A percentile compares a stretch with the other conserved stretches of the same genome.
phyloP scores from a whole-genome alignment of 2,113 vertebrate species.

The Dicrurus megarhynchus region DNA sequence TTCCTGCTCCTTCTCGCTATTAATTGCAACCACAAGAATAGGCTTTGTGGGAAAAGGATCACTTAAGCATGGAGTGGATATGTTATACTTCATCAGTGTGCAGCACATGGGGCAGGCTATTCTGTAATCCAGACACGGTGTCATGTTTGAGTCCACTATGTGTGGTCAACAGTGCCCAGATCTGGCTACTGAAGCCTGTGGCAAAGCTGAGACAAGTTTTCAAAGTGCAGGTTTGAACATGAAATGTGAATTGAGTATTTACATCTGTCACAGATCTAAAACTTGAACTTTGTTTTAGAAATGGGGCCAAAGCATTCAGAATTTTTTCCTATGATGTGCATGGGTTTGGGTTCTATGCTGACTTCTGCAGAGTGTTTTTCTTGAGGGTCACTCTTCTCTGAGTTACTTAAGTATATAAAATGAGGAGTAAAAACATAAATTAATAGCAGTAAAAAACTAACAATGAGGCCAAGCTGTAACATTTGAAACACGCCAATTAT shows the following conservation, averaged over 20 bases:
- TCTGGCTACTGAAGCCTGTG: not conserved
- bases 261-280: constrained; percentile 1
- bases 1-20: not conserved
- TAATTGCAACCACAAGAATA: not conserved
- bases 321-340: constrained; percentile 3
- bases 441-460: not conserved
- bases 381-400: not conserved
- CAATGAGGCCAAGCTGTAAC: not conserved
- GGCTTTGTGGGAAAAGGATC: not conserved
- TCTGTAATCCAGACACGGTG: not conserved
- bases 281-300: not conserved
- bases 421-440: not conserved
- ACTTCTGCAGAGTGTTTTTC: not conserved
- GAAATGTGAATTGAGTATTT: not conserved
- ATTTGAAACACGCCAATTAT: not conserved
- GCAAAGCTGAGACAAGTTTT: not conserved
- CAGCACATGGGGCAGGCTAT: not conserved
- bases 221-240: not conserved
- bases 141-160: not conserved
- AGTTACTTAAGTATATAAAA: not conserved
- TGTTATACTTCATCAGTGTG: not conserved
- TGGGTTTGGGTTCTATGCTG: not conserved
- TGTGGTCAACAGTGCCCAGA: not conserved
- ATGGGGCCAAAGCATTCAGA: not conserved
- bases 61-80: not conserved